phyloP scores from a whole-genome alignment of 2,113 vertebrate genomes.

The Pontoporia blainvillei region DNA sequence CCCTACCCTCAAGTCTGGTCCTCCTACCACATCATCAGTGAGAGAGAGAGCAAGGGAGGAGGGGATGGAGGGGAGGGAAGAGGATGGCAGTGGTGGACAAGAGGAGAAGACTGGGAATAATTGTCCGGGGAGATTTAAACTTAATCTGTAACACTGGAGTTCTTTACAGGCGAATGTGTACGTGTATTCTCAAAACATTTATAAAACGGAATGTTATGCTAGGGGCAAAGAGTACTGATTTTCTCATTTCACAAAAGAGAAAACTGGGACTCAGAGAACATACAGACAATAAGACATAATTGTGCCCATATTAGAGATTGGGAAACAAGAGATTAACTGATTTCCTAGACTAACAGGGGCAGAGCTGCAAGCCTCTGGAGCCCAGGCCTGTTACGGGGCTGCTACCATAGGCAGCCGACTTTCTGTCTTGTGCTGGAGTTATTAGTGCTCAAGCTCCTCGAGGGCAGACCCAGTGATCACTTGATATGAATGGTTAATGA shows the following conservation, averaged over 20 bases:
- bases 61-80: not conserved
- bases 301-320: not conserved
- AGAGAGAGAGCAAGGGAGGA: not conserved
- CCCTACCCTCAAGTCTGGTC: not conserved
- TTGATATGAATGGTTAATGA: not conserved
- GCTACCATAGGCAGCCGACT: accelerated
- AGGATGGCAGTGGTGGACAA: not conserved
- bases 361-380: not conserved
- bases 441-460: not conserved
- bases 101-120: not conserved
- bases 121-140: not conserved
- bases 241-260: not conserved
- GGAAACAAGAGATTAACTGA: not conserved
- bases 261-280: not conserved
- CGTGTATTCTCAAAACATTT: not conserved
- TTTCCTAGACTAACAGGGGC: not conserved
- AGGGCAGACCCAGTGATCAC: not conserved
- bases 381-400: accelerated
- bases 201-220: not conserved
- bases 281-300: not conserved
- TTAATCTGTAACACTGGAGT: not conserved
- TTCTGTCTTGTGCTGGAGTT: not conserved
- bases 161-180: not conserved
- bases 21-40: not conserved
- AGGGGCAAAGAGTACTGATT: not conserved